Base-by-base conservation (phyloP, 1,140 invertebrate genomes). In the Pseudomyrmex concolor region DNA sequence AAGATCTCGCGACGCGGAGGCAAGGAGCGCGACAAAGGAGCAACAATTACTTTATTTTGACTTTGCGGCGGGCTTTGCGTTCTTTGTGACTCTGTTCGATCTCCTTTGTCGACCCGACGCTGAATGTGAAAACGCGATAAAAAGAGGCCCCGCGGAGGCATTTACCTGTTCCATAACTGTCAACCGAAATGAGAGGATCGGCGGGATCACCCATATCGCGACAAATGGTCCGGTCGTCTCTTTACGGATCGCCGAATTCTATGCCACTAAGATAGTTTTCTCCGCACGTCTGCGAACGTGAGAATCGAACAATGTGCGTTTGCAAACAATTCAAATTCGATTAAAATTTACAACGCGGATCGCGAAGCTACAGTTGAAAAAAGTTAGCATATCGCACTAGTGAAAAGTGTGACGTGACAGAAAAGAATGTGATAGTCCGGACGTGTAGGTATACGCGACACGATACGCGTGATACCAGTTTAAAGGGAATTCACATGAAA, bases 41-140 rank as follows among this genome's bases (percentile, higher is more conserved):
- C 43, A 82, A 88, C 86, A 87, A 88, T 90, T 90, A 91, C 88
- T 91, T 90, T 91, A 92, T 91, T 91, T 91, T 91, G 90, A 92
- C 89, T 92, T 89, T 88, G 83, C 80, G 87, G 83, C 83, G 76
- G 34, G 66, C 59, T 73, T 25, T 48, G 25, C 72, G 17, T 17
- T 59, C 60, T 84, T 87, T 59, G 57, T 76, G n/a, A 22, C 50
- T n/a, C 2, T 13, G 3, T 13, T 78, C 48, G 73, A 59, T 54
- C 7, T 13, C 22, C 60, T 85, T 88, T 88, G 83, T 85, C 22
- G 55, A 2, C 57, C 19, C 70, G 25, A 25, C 54, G 64, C 55
- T 43, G 34, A 73, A 64, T 73, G 71, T 82, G 86, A 85, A 86
- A 77, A 84, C 64, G 55, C 19, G 62, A 64, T 10, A 54, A 76